phyloP scores from a whole-genome alignment of 35 echinoderm and acorn worm genomes.

The Acanthaster planci region DNA sequence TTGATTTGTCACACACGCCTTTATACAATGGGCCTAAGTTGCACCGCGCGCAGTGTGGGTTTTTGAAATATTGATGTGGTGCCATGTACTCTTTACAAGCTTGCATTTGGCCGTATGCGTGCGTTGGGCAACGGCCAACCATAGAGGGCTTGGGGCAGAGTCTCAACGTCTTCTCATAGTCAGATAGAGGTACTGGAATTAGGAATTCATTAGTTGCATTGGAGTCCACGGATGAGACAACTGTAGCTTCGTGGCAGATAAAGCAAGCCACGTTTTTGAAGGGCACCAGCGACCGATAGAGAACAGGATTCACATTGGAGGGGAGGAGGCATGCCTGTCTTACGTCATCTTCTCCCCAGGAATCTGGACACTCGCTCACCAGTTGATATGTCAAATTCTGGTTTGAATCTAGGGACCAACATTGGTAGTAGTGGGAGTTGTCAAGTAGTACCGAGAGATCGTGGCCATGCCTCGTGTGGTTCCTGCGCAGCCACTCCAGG shows the following conservation, averaged over 20 bases:
- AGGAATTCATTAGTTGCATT: background rate
- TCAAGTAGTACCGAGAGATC: background rate
- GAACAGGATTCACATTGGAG: background rate
- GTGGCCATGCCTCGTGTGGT: background rate
- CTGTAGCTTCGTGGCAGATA: background rate
- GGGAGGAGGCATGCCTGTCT: background rate
- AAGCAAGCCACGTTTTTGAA: background rate
- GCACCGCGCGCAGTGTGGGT: background rate
- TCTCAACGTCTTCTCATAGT: background rate
- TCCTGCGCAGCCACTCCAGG: background rate
- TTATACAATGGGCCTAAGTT: background rate
- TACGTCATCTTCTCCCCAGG: background rate
- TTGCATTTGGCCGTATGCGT: background rate
- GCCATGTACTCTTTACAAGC: background rate
- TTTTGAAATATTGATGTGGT: background rate
- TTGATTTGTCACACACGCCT: background rate
- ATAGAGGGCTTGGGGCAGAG: background rate
- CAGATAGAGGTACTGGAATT: background rate
- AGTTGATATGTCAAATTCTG: background rate
- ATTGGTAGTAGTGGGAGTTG: background rate
- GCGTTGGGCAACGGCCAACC: background rate
- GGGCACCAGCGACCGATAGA: background rate
- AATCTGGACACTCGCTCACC: background rate
- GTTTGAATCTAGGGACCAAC: background rate
- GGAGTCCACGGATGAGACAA: background rate